Conservation (phyloP, 1,140 invertebrate species). For the Pseudomyrmex sp. region DNA sequence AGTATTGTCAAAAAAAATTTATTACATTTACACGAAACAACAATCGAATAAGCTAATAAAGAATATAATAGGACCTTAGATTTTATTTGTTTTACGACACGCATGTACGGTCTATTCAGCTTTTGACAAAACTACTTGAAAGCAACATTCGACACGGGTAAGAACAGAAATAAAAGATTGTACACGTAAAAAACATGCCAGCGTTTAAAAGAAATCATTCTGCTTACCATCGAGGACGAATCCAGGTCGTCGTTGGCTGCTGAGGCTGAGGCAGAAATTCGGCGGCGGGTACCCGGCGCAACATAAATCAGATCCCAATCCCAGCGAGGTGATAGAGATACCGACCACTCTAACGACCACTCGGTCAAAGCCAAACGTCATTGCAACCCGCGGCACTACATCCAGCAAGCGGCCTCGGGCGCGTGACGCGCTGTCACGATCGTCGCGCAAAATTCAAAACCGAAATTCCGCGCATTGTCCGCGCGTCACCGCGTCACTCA, state of each 20-base stretch:
- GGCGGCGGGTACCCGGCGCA: slow-evolving; percentile 65
- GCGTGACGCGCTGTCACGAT: slow-evolving; percentile 75
- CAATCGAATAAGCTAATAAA: too few relatives aligned
- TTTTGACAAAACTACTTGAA: too few relatives aligned
- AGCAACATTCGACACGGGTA: too few relatives aligned
- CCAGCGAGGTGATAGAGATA: slow-evolving; percentile 66
- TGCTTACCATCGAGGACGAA: slow-evolving; percentile 55
- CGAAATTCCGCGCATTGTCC: slow-evolving; percentile 84
- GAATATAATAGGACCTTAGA: too few relatives aligned
- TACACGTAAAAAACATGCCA: too few relatives aligned
- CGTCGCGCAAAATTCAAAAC: slow-evolving; percentile 83
- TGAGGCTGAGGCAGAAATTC: slow-evolving; percentile 50
- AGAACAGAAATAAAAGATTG: too few relatives aligned
- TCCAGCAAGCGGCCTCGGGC: slow-evolving; percentile 70
- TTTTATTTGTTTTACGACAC: too few relatives aligned
- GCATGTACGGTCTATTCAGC: too few relatives aligned
- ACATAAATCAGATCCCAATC: slow-evolving; percentile 74
- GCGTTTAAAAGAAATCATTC: slow-evolving; percentile 54
- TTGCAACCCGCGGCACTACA: slow-evolving; percentile 81
- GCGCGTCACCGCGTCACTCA: slow-evolving; percentile 79
- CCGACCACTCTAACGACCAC: slow-evolving; percentile 78
- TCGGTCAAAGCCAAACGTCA: slow-evolving; percentile 83
- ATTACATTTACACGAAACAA: too few relatives aligned
- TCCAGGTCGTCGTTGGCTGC: slow-evolving; percentile 37
- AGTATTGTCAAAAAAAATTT: too few relatives aligned